Evolutionary conservation across 2,113 vertebrate genomes (phyloP).

Genomic region (Notarius lentiginosus): DNA sequence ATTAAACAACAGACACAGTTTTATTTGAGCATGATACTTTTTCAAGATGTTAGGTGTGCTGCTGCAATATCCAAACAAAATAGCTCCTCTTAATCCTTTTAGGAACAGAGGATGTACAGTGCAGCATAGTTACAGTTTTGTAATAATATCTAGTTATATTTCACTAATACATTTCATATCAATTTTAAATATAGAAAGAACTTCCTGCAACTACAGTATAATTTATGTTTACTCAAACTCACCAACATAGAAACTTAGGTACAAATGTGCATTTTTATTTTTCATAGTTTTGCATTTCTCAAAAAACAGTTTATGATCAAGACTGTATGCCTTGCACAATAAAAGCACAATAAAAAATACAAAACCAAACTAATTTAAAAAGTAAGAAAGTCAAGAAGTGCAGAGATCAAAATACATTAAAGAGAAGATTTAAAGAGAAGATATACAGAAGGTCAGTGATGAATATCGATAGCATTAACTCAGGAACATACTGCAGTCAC

Average conservation of each 20-base stretch:
- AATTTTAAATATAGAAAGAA: too few species aligned
- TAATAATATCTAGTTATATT: not conserved
- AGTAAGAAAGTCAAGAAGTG: not conserved
- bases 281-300: not conserved
- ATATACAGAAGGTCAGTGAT: not conserved
- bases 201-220: too few species aligned
- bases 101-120: not conserved
- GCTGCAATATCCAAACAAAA: not conserved
- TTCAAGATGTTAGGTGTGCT: not conserved
- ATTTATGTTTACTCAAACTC: not conserved
- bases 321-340: not conserved
- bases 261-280: not conserved
- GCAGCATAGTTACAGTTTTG: not conserved
- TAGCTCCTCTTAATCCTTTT: not conserved
- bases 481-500: not conserved
- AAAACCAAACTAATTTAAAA: not conserved
- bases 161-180: too few species aligned
- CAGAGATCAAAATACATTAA: not conserved
- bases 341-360: not conserved
- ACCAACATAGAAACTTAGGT: not conserved
- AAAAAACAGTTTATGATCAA: not conserved
- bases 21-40: not conserved
- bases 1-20: not conserved
- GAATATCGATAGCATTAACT: not conserved
- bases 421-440: too few species aligned